A percentile compares a stretch with the other conserved stretches of the same genome.
These are phyloP conservation scores for Pyrocoelia pectoralis DNA, from an alignment of 2,888 invertebrate species.

Conservation along the genomic window DNA sequence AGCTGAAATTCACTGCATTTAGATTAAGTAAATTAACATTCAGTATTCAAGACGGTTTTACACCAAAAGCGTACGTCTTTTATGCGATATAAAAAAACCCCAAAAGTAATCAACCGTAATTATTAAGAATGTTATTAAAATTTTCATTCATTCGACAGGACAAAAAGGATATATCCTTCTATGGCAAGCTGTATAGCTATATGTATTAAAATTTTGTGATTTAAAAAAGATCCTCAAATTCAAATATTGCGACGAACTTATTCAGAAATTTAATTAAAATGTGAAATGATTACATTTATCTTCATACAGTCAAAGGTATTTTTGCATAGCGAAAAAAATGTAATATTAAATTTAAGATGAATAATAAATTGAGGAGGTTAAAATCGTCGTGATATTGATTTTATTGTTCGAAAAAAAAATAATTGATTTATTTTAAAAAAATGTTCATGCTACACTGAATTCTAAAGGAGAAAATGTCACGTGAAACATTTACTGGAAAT, in stretches of 20 bases:
- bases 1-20: background rate
- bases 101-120: too few relatives aligned
- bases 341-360: too few relatives aligned
- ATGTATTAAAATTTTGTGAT: background rate
- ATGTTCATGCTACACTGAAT: conserved; percentile 7
- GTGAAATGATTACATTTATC: too few relatives aligned
- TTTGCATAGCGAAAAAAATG: too few relatives aligned
- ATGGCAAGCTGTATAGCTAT: too few relatives aligned
- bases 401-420: conserved; percentile 4
- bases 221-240: background rate
- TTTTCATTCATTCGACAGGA: too few relatives aligned
- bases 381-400: background rate
- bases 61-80: background rate
- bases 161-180: background rate
- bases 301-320: too few relatives aligned
- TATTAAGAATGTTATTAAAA: too few relatives aligned
- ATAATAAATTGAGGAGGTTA: too few relatives aligned
- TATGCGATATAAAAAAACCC: too few relatives aligned
- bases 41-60: background rate
- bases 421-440: conserved; percentile 17
- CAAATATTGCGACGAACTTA: too few relatives aligned
- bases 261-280: too few relatives aligned
- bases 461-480: conserved; percentile 25
- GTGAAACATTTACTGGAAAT: conserved; percentile 28
- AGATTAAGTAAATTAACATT: background rate